phyloP scores from a whole-genome alignment of 1,140 invertebrate species.

The Grapholita molesta region DNA sequence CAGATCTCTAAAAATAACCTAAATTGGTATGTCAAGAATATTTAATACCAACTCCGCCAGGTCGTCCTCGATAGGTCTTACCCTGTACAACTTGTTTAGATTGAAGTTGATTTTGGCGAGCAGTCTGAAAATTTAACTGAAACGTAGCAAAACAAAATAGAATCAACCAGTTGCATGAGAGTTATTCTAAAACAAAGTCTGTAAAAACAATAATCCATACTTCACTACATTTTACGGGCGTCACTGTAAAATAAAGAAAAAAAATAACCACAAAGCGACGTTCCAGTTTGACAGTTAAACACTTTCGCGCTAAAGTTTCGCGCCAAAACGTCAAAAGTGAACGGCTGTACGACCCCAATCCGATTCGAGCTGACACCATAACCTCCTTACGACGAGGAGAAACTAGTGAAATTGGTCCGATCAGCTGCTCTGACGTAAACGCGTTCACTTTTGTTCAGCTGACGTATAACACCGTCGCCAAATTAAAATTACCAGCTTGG shows the following conservation, averaged over 20 bases:
- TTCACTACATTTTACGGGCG: background rate
- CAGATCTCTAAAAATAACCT: too few species aligned
- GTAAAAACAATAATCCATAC: too few species aligned
- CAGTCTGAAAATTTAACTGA: too few species aligned
- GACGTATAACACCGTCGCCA: background rate
- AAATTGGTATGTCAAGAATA: too few species aligned
- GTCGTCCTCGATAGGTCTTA: too few species aligned
- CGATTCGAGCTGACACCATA: background rate
- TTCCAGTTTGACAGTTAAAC: background rate
- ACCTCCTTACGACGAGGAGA: constrained; percentile 11
- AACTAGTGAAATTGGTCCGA: constrained; percentile 7
- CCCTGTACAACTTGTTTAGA: too few species aligned
- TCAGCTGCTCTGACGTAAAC: background rate
- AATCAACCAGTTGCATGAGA: too few species aligned
- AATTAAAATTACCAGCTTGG: background rate
- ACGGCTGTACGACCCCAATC: background rate
- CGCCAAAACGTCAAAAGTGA: constrained; percentile 14
- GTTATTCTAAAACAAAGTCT: too few species aligned
- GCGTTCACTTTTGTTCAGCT: background rate
- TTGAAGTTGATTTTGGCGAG: too few species aligned
- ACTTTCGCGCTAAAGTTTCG: constrained; percentile 6
- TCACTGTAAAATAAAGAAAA: background rate
- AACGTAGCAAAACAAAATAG: too few species aligned
- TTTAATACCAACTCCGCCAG: too few species aligned
- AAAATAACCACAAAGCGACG: background rate